Base-by-base conservation (phyloP, 2,888 invertebrate species). In the Elysia crispata region DNA sequence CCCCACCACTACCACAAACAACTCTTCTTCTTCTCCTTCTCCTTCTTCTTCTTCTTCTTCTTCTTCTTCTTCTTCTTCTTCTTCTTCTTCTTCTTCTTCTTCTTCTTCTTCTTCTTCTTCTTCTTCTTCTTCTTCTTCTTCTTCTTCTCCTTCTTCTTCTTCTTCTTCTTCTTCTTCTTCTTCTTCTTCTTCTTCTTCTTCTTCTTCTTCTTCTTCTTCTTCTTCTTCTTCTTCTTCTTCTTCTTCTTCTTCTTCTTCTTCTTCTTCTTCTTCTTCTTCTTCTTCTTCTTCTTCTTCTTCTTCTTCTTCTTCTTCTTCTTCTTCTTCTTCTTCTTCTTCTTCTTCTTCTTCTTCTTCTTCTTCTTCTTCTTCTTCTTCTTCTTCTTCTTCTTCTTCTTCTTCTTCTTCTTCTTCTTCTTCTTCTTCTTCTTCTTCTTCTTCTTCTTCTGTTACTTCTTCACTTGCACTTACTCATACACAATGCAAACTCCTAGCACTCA, bases 341-440 rank as follows among this genome's bases (percentile, higher is more conserved):
- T 72, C 72, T 72, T 87, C 84, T 64, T 88, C 86, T 0, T 86
- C 89, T 82, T 86, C 84, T 66, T 84, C 83, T n/a, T 87, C 90
- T 49, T 85, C 86, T 72, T 85, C 84, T 79, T 90, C 89, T 72
- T 86, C 66, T 66, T 25, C 66, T 66, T 25, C 15, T 66, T 33
- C 49, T 25, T n/a, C 49, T 11, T 25, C 30, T n/a, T 67, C n/a
- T 5, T 18, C 67, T 67, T 30, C 23, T 66, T 15, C 28, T 67
- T 11, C 30, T 67, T 28, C 31, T 11, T 30, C 31, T 30, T 30
- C 31, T 30, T 30, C 31, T 67, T 30, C 33, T 67, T 30, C 33
- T 67, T 30, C 33, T 67, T 30, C 31, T 30, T 30, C 67, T 6
- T 33, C 69, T 70, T 33, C 69, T 70, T 33, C 69, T 41, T 13